These are phyloP conservation scores for Athene noctua DNA, from an alignment of 2,113 vertebrate genomes.

Conservation along the genomic window DNA sequence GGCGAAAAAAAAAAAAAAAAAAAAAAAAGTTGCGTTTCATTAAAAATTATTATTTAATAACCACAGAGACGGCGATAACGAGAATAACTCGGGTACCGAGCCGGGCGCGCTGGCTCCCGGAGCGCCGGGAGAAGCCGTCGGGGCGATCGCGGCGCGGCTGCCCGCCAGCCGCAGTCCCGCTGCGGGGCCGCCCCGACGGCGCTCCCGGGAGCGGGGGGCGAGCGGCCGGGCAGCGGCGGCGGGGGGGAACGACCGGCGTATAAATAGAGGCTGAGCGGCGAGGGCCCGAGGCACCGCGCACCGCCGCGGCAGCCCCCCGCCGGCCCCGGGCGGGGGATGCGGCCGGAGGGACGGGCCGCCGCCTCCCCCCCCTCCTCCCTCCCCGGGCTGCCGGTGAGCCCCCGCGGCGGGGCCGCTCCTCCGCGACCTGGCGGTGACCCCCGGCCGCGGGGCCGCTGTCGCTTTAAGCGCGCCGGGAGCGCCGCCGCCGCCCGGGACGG, in stretches of 20 bases:
- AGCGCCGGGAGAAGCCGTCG: not conserved
- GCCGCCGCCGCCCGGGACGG: conserved; percentile 76
- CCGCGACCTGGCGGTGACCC: conserved; percentile 88
- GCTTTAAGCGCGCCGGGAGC: conserved; percentile 85
- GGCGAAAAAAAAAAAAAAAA: not conserved
- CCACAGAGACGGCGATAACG: not conserved
- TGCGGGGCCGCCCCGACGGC: not conserved
- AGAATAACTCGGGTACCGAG: not conserved
- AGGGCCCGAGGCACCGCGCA: not conserved
- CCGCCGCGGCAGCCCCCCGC: not conserved
- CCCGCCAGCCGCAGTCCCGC: no score
- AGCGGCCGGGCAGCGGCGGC: not conserved
- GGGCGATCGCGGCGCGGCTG: not conserved
- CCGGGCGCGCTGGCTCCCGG: not conserved
- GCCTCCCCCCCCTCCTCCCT: no score
- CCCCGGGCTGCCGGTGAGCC: not conserved
- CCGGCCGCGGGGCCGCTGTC: conserved; percentile 85
- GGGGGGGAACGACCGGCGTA: not conserved
- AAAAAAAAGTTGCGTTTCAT: not conserved
- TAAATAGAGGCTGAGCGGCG: not conserved
- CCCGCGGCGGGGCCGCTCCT: conserved; percentile 69
- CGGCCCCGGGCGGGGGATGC: not conserved
- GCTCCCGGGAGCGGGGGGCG: not conserved
- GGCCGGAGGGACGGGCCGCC: not conserved
- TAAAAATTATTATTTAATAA: not conserved